Base-by-base conservation (phyloP, 2,888 invertebrate species). In the Rotaria macrura region DNA sequence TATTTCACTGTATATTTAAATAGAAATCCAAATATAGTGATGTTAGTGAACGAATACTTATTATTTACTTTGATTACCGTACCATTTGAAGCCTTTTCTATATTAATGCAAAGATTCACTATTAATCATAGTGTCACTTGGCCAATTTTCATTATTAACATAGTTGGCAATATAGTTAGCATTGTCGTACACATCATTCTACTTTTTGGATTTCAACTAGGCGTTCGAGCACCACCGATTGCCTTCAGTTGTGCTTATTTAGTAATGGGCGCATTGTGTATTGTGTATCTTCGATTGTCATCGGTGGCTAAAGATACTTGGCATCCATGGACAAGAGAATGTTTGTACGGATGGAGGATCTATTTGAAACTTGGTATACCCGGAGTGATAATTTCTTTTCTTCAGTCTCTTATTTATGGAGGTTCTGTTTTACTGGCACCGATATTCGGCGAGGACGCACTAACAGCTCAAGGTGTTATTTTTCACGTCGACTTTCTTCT, bases 1-100 rank as follows among this genome's bases (percentile, higher is more conserved):
- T 43, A 83, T 85, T 74, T 85, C 0, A 83, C 55, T 54, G 40
- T 29, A 40, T 83, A 83, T 83, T 55, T 85, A 43, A 52, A 83
- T n/a, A 83, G 57, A 34, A 57, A 85, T 55, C 34, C 47, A 57
- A 9, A 43, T 47, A 47, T 55, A 23, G 23, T 85, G 23, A 9
- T 29, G 57, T 83, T 83, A 85, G n/a, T 43, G 10, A 43, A 72
- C 23, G 34, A 34, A 72, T 72, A 38, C 38, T 72, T 72, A 29
- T 4, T 10, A 29, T 38, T 38, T 72, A 34, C 29, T 20, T 34
- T 72, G 7, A 38, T 72, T 7, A 38, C 14, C 4, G 72, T 72
- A 34, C 72, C 72, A 38, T 72, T 10, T 7, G 72, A 72, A 72
- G 29, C 34, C 10, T 72, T 72, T 7, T 72, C 72, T 9, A 34